Evolutionary conservation across 2,113 vertebrate genomes (phyloP), one percentile per base, ranked within the genome.

Genomic region (Misgurnus mizolepis): DNA sequence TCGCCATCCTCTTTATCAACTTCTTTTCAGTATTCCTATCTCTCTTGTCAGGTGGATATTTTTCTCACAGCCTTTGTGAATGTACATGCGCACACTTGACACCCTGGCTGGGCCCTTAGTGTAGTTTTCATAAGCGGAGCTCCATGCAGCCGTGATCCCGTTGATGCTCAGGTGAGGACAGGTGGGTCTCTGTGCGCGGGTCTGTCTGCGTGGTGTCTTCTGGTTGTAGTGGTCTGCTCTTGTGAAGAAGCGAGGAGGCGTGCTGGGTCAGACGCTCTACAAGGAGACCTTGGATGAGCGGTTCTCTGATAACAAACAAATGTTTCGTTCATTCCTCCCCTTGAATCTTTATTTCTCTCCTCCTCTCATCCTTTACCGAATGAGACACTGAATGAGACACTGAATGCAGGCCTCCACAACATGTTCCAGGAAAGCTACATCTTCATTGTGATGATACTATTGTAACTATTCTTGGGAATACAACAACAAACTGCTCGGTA

Each of bases 211-310:
- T 39, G 43, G 12, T 80, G 58, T 64, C 58, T 40, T 66, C 61
- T 43, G 43, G 27, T 40, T 74, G 61, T 49, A 56, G 17, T 69
- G 60, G 60, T 41, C 22, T 76, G 74, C 17, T 50, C 60, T 66
- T 39, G 22, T 49, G 43, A 75, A 75, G 72, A 18, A 27, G 55
- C 17, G 6, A 27, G 67, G 55, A 81, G 79, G 67, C n/a, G 76
- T 64, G 66, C 18, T 83, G 82, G 72, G 79, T 79, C 72, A 62
- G 61, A 58, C 72, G 55, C 18, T 67, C 62, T 71, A 62, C 71
- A 76, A 60, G 45, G 74, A 82, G 85, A 84, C 85, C 85, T 86
- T 84, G 85, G 50, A 56, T 79, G 45, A 81, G 76, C 76, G 72
- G 56, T 79, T 22, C 64, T 76, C 66, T 79, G 85, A 86, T 86